Evolutionary conservation across 2,888 invertebrate genomes (phyloP), one percentile per base, ranked within the genome.

Genomic region (Acleris literana): DNA sequence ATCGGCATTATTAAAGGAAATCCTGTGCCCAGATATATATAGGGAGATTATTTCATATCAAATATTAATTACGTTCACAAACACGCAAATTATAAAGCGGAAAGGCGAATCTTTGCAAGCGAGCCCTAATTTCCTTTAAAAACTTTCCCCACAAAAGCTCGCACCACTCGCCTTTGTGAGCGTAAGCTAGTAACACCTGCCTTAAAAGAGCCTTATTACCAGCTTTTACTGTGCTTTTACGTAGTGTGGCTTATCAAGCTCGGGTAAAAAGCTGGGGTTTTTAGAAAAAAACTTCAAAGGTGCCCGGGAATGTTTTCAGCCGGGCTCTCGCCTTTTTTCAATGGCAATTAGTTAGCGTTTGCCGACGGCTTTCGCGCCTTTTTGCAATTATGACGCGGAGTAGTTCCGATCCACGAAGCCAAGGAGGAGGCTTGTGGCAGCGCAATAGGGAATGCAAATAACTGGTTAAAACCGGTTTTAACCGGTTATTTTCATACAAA

Each of bases 261-360:
- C 80, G 81, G 82, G 77, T 80, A 83, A 78, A 86, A 87, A 84
- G 84, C 81, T 81, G 73, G 74, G 74, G 79, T 75, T 83, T 85
- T 84, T 79, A 78, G 75, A 82, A 86, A 87, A 88, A 86, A 86
- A 90, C 87, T 85, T 91, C 92, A 92, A 92, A 92, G 89, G 81
- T 76, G 75, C 78, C 74, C 76, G 80, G 83, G 83, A 84, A 90
- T 88, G 90, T 91, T 92, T 90, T 88, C 87, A 88, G 88, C 82
- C 85, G 88, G 89, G 84, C 77, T 92, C 91, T 92, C 93, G 90
- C 93, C 93, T 93, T 93, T 93, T 92, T 92, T 92, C 87, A 93
- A 93, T 93, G 93, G 93, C 93, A 93, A 93, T 93, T 93, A 93
- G 93, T 93, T 87, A 86, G 87, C 87, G 87, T 85, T 87, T 83